phyloP scores from a whole-genome alignment of 2,888 invertebrate species.

The Andrena marginata region DNA sequence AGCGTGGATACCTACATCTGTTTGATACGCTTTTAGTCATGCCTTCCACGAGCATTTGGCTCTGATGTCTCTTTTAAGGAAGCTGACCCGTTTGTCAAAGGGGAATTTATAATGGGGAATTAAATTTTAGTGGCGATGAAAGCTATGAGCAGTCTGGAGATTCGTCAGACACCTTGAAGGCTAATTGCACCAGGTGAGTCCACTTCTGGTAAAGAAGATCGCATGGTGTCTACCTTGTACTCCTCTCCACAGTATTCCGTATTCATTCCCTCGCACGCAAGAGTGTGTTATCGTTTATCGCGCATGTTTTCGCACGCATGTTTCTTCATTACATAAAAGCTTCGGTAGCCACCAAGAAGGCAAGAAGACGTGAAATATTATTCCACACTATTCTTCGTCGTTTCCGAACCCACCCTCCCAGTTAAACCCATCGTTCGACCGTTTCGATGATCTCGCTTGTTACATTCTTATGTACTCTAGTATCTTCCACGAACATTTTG shows the following conservation, averaged over 20 bases:
- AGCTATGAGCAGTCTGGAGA: too few relatives aligned
- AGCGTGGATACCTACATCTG: constrained; percentile 43
- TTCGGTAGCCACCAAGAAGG: too few relatives aligned
- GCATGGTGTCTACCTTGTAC: not conserved
- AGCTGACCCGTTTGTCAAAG: not conserved
- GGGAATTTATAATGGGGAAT: not conserved
- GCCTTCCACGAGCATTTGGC: not conserved
- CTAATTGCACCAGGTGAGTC: too few relatives aligned
- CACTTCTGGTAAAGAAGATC: too few relatives aligned
- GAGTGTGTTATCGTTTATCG: not conserved
- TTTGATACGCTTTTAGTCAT: constrained; percentile 18
- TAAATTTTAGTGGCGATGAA: too few relatives aligned
- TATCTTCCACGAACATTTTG: constrained; percentile 7
- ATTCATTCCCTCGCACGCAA: not conserved
- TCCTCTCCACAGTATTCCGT: not conserved
- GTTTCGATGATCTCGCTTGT: constrained; percentile 51
- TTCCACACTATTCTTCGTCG: constrained; percentile 9
- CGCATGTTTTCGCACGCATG: not conserved
- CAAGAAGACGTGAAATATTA: constrained; percentile 34
- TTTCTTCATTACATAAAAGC: not conserved
- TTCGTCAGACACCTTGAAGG: too few relatives aligned
- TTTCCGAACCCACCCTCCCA: not conserved
- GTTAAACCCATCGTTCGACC: not conserved
- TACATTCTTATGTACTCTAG: constrained; percentile 37
- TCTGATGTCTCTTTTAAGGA: not conserved